phyloP scores from a whole-genome alignment of 2,888 invertebrate genomes.

The Drosophila mercatorum region DNA sequence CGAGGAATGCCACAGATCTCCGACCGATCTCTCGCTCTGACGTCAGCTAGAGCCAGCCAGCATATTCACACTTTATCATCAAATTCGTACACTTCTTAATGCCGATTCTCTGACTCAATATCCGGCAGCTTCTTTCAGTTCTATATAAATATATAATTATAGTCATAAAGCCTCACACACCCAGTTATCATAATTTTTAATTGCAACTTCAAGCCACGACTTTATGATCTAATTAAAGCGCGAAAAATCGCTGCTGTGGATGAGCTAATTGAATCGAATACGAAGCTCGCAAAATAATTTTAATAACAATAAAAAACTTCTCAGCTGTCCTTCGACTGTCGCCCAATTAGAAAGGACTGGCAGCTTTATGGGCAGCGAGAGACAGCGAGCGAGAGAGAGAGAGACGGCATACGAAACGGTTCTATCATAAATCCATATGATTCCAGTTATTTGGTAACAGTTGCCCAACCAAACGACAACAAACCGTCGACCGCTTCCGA shows the following conservation, averaged over 20 bases:
- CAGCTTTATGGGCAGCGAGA: conserved; percentile 32
- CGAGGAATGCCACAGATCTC: conserved; percentile 22
- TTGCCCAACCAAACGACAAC: conserved; percentile 53
- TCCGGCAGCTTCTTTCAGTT: conserved; percentile 33
- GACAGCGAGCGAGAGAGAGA: neutral
- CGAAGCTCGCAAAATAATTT: conserved; percentile 6
- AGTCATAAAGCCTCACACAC: conserved; percentile 20
- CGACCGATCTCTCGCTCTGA: conserved; percentile 22
- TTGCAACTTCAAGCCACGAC: conserved; percentile 7
- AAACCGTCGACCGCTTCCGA: conserved; percentile 51
- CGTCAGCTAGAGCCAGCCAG: conserved; percentile 35
- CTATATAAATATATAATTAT: conserved; percentile 3
- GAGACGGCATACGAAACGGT: conserved; percentile 17
- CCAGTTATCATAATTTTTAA: conserved; percentile 23
- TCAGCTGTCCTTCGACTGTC: conserved; percentile 46
- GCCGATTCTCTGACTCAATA: conserved; percentile 41
- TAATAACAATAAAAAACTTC: conserved; percentile 28
- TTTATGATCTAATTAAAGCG: conserved; percentile 49
- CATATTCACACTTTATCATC: conserved; percentile 40
- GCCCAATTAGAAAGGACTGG: conserved; percentile 57
- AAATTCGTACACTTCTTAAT: conserved; percentile 9
- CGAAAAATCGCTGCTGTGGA: conserved; percentile 6
- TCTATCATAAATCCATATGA: conserved; percentile 62
- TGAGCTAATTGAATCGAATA: conserved; percentile 32
- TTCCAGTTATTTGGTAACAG: conserved; percentile 62